Base-by-base conservation (phyloP, 1,140 invertebrate species). In the Holotrichia oblita region DNA sequence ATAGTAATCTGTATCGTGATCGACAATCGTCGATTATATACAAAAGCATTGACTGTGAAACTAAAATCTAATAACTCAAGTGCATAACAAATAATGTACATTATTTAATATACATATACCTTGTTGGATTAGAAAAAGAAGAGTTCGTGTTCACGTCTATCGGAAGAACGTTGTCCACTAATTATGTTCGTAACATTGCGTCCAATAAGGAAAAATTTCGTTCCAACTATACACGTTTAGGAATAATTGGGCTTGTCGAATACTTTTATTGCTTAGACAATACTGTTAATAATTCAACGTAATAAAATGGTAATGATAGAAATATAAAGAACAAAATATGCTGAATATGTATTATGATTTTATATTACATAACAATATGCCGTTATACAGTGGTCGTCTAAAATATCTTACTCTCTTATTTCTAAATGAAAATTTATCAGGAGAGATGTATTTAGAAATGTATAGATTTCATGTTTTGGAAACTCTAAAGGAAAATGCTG, bases 1-100 rank as follows among this genome's bases (percentile, higher is more conserved):
- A 48, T 42, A 78, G 55, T 78, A 78, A 78, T 78, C 77, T 78
- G 72, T 24, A 78, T 78, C 77, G 77, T 78, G 77, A 78, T 78
- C 77, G 61, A 78, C 55, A 78, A 78, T 78, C 59, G 61, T 78
- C 77, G 77, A 78, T 78, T 78, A 72, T 78, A 42, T 72, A 42
- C 61, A 44, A 78, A 72, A 72, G 77, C 34, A 59, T 77, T 77
- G 48, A 41, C 42, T 77, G 42, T 61, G 59, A 77, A 77, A 61
- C 12, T 17, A 42, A 77, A 64, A 40, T 77, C 14, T 61, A 61
- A 61, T 77, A 20, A 55, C 17, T 77, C 76, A 61, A 61, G 41
- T 61, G 76, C 76, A 40, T 14, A 77, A 77, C 42, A 59, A 77
- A 77, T 77, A 40, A 61, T 4, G 59, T 59, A 40, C 76, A 61